Evolutionary conservation across 1,140 invertebrate genomes (phyloP).

Genomic region (Diabrotica undecimpunctata): DNA sequence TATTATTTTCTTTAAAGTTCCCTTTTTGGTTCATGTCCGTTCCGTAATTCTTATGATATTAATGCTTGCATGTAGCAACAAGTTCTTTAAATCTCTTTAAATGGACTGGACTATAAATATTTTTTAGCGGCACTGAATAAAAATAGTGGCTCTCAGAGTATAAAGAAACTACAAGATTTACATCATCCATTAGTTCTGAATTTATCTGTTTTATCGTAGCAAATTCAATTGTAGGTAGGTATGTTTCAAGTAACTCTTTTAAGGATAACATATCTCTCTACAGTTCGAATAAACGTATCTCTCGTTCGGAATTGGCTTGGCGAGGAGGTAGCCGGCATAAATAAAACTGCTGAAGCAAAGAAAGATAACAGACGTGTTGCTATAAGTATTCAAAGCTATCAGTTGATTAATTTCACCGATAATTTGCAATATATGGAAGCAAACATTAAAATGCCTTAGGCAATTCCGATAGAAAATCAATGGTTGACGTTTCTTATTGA

Average conservation of each 20-base stretch:
- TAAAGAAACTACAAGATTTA: not conserved
- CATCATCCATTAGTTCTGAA: not conserved
- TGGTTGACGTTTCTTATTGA: no score
- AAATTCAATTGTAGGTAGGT: not conserved
- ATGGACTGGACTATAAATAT: no score
- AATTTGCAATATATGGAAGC: conserved; percentile 2
- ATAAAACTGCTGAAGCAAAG: not conserved
- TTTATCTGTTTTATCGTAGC: not conserved
- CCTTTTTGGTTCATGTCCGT: no score
- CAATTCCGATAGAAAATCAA: no score
- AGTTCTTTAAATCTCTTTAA: no score
- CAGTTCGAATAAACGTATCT: not conserved
- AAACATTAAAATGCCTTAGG: no score
- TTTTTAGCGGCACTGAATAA: no score
- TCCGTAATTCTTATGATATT: no score
- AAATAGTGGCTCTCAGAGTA: not conserved
- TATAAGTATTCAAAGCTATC: not conserved
- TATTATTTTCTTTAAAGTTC: no score
- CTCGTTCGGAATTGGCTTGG: not conserved
- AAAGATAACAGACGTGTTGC: not conserved
- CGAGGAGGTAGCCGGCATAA: not conserved
- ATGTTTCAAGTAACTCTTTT: not conserved
- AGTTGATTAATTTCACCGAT: conserved; percentile 1
- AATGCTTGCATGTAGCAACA: no score
- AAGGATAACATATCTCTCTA: not conserved